Percentiles rank a stretch among this genome's conserved stretches.
Evolutionary conservation across 2,113 vertebrate species (phyloP).

Genomic region (Sapajus apella): DNA sequence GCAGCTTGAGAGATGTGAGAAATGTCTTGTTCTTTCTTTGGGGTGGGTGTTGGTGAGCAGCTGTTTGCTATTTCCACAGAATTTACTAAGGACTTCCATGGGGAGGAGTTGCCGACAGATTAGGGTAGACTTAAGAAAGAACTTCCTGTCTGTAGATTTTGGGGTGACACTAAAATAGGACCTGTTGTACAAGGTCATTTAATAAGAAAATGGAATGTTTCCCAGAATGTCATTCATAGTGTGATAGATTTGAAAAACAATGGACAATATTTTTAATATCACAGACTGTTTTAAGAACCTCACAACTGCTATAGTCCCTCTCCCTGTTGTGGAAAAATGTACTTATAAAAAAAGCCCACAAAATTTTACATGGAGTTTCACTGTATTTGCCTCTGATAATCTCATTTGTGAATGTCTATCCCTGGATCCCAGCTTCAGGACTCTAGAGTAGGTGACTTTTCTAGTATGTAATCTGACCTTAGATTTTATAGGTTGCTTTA

Average conservation of each 20-base stretch:
- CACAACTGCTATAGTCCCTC: neutral
- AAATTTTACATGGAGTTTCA: neutral
- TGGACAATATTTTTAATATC: neutral
- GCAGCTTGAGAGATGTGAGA: constrained; percentile 80
- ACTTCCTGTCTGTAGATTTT: constrained; percentile 48
- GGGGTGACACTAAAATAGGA: neutral
- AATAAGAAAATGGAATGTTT: neutral
- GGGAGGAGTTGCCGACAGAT: constrained; percentile 18
- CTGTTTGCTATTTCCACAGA: constrained; percentile 76
- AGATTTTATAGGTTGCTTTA: constrained; percentile 5
- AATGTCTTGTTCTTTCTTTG: constrained; percentile 81
- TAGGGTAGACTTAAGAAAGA: constrained; percentile 60
- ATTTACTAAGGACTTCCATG: constrained; percentile 66
- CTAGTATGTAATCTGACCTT: neutral
- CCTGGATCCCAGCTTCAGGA: neutral
- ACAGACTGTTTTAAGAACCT: neutral
- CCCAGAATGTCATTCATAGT: neutral
- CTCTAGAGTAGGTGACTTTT: neutral
- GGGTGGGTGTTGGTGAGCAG: constrained; percentile 78
- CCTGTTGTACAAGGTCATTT: neutral
- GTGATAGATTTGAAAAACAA: neutral
- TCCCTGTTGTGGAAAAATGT: neutral
- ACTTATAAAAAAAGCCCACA: neutral
- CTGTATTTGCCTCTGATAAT: neutral
- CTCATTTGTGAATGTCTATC: neutral